phyloP scores from a whole-genome alignment of 2,113 vertebrate genomes.

The Neodontobutis hainanensis region DNA sequence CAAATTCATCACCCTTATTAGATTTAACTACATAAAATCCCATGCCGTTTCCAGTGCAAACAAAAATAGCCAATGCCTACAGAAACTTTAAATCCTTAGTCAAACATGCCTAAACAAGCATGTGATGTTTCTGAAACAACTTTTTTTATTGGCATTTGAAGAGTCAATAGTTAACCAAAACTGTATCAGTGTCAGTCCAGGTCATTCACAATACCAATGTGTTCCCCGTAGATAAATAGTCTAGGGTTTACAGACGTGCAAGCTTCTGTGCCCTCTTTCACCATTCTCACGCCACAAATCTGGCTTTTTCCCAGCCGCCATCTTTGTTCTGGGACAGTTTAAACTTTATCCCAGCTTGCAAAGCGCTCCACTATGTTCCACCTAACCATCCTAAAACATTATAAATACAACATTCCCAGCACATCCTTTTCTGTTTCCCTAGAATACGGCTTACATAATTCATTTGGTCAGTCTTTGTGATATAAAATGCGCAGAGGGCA shows the following conservation, averaged over 20 bases:
- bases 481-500: neutral
- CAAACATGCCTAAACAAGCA: neutral
- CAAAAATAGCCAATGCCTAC: neutral
- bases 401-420: too few relatives aligned
- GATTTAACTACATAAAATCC: too few relatives aligned
- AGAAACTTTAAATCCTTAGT: neutral
- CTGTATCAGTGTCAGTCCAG: slow-evolving; percentile 47
- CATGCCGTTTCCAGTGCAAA: neutral
- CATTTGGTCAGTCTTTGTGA: slow-evolving; percentile 1
- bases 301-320: slow-evolving; percentile 15
- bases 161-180: slow-evolving; percentile 62
- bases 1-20: neutral
- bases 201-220: slow-evolving; percentile 13
- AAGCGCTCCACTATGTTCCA: slow-evolving; percentile 1
- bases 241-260: neutral
- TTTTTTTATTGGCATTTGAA: slow-evolving; percentile 28
- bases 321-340: neutral
- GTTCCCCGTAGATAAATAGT: slow-evolving; percentile 1
- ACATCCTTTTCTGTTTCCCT: neutral
- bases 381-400: neutral
- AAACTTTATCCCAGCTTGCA: neutral
- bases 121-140: slow-evolving; percentile 11
- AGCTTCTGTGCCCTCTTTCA: neutral
- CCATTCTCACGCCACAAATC: slow-evolving; percentile 12
- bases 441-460: slow-evolving; percentile 10